Evolutionary conservation across 2,113 vertebrate genomes (phyloP).

Genomic region (Perognathus longimembris): DNA sequence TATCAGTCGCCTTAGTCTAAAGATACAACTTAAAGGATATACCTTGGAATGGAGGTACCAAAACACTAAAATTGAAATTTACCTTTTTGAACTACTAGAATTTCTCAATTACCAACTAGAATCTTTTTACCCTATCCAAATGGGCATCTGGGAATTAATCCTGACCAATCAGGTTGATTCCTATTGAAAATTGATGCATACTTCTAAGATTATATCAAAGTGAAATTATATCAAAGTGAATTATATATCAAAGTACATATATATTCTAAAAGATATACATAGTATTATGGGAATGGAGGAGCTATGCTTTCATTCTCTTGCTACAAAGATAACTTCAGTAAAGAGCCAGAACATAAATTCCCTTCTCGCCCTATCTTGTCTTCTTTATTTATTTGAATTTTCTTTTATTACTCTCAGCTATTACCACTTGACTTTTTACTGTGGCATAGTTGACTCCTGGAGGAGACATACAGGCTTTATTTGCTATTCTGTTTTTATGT

Average conservation of each 20-base stretch:
- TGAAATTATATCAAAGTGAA: neutral
- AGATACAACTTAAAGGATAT: constrained; percentile 12
- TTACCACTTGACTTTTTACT: too few species aligned
- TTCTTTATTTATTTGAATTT: too few species aligned
- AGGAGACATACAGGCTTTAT: too few species aligned
- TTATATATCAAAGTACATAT: neutral
- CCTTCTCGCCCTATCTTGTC: too few species aligned
- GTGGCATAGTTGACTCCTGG: too few species aligned
- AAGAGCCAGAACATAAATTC: constrained; percentile 42
- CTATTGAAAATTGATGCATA: constrained; percentile 30
- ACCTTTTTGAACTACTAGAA: constrained; percentile 19
- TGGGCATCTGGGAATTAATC: neutral
- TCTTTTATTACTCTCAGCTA: too few species aligned
- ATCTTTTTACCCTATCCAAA: constrained; percentile 28
- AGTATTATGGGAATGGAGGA: neutral
- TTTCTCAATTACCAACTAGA: constrained; percentile 28
- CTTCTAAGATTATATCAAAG: neutral
- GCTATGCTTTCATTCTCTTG: neutral
- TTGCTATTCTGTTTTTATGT: too few species aligned
- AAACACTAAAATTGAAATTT: neutral
- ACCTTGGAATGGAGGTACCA: neutral
- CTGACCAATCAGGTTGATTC: neutral
- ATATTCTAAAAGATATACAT: neutral
- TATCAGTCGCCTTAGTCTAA: neutral
- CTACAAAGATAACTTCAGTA: neutral